These are phyloP conservation scores for Patella caerulea DNA, from an alignment of 2,888 invertebrate species.

Conservation along the genomic window DNA sequence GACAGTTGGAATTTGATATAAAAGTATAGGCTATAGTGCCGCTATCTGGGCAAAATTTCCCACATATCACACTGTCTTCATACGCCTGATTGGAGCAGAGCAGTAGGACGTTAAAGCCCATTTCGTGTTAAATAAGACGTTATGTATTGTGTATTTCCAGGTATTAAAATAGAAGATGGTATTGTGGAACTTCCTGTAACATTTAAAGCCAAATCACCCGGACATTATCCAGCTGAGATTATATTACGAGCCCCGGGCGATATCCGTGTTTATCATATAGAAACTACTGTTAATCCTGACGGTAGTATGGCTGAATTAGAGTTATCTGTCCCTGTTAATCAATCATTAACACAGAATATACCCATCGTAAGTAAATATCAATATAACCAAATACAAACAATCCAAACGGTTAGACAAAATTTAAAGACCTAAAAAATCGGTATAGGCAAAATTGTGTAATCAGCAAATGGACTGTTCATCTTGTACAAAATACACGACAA, in stretches of 20 bases:
- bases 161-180: conserved; percentile 42
- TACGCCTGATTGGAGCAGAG: no score
- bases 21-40: no score
- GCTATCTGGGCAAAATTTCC: no score
- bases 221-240: conserved; percentile 66
- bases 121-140: background rate
- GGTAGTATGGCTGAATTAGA: conserved; percentile 67
- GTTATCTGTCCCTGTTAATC: conserved; percentile 67
- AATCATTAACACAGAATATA: conserved; percentile 68
- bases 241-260: conserved; percentile 64
- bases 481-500: no score
- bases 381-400: background rate
- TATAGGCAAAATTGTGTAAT: no score
- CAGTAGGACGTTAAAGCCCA: no score
- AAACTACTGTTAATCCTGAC: conserved; percentile 68
- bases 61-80: no score
- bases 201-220: conserved; percentile 65
- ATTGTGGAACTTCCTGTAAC: conserved; percentile 62
- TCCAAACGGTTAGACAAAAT: no score
- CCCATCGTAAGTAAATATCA: conserved; percentile 65
- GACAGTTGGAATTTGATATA: no score
- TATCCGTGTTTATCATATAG: conserved; percentile 67
- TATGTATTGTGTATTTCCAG: conserved; percentile 22
- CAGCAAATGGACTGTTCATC: no score
- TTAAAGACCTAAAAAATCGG: no score